These are phyloP conservation scores for Polydrusus cervinus DNA, from an alignment of 2,888 invertebrate species.

Conservation along the genomic window DNA sequence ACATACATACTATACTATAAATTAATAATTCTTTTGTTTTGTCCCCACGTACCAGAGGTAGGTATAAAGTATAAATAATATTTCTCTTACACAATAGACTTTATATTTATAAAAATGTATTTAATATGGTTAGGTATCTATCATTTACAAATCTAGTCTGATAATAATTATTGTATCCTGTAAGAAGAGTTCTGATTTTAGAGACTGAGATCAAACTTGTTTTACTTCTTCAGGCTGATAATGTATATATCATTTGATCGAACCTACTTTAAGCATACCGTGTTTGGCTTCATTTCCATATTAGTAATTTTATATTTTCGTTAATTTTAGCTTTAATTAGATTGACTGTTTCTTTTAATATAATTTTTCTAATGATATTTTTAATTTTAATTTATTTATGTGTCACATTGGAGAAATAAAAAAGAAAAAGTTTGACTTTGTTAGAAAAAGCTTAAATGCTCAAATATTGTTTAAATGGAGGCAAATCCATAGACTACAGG, in stretches of 20 bases:
- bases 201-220: slow-evolving; percentile 20
- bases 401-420: too few species aligned
- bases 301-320: background rate
- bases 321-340: background rate
- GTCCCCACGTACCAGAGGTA: background rate
- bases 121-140: slow-evolving; percentile 12
- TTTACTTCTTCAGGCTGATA: background rate
- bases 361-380: background rate
- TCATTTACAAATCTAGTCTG: slow-evolving; percentile 26
- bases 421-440: too few species aligned
- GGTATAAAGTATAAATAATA: background rate
- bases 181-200: slow-evolving; percentile 32
- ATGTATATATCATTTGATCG: background rate
- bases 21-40: too few species aligned
- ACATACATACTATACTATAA: too few species aligned
- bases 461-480: too few species aligned
- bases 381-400: too few species aligned
- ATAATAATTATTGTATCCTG: slow-evolving; percentile 30
- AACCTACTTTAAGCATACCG: slow-evolving; percentile 10
- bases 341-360: background rate
- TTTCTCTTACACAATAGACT: background rate
- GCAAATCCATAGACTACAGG: too few species aligned
- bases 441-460: too few species aligned
- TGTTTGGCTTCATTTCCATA: background rate
- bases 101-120: too few species aligned